Evolutionary conservation across 2,113 vertebrate species (phyloP).

Genomic region (Myiozetetes cayanensis): DNA sequence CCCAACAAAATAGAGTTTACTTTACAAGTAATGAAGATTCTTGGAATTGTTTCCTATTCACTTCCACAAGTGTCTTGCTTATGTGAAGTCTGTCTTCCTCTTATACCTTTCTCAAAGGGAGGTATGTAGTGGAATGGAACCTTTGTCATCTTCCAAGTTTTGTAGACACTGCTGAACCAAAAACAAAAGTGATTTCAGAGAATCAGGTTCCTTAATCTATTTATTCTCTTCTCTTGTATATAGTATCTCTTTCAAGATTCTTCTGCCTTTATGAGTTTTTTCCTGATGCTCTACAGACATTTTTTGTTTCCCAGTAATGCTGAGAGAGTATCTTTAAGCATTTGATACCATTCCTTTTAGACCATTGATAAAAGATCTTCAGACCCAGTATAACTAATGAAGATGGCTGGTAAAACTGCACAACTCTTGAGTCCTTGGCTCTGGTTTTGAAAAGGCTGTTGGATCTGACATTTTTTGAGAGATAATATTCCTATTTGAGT

Average conservation of each 20-base stretch:
- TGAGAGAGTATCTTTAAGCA: neutral
- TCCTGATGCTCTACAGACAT: neutral
- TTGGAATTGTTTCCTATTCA: neutral
- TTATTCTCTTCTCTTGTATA: neutral
- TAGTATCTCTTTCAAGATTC: neutral
- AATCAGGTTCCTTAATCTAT: neutral
- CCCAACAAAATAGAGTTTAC: neutral
- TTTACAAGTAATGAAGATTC: neutral
- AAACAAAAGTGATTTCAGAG: neutral
- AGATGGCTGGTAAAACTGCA: neutral
- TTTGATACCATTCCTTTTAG: neutral
- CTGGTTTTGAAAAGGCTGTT: neutral
- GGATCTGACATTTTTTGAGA: neutral
- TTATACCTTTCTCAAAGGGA: neutral
- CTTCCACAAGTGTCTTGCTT: neutral
- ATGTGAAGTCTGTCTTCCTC: neutral
- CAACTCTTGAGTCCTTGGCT: neutral
- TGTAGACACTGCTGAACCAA: neutral
- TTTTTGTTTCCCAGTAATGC: neutral
- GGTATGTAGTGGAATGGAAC: neutral
- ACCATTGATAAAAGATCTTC: neutral
- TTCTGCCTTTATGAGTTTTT: neutral
- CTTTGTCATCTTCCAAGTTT: neutral
- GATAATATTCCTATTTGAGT: neutral
- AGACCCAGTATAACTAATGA: neutral